Evolutionary conservation across 1,140 invertebrate genomes (phyloP).

Genomic region (Pseudomyrmex cubaensis): DNA sequence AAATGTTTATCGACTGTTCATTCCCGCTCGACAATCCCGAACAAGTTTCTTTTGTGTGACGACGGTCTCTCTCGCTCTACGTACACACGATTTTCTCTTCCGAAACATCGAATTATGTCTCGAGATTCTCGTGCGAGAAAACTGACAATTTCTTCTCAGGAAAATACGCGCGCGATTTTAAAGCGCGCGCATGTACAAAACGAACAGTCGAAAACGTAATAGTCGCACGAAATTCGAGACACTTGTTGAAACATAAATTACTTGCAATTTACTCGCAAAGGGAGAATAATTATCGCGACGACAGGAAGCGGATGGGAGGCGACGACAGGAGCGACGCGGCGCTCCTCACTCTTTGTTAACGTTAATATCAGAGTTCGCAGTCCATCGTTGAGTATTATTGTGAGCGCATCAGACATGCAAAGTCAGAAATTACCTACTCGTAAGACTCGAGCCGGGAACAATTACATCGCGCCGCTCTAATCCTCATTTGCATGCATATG

Average conservation of each 20-base stretch:
- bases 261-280: neutral
- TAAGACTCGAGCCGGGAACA: conserved; percentile 30
- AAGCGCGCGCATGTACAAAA: neutral
- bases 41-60: neutral
- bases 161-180: neutral
- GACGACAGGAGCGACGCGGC: too few species aligned
- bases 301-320: too few species aligned
- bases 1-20: conserved; percentile 27
- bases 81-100: too few species aligned
- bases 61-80: neutral
- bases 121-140: neutral
- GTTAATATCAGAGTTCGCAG: conserved; percentile 29
- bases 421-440: conserved; percentile 49
- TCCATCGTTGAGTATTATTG: conserved; percentile 47
- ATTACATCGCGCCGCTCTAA: conserved; percentile 53
- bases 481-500: conserved; percentile 79
- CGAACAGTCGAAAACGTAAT: neutral
- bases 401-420: conserved; percentile 44
- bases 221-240: neutral
- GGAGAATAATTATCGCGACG: conserved; percentile 20
- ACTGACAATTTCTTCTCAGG: too few species aligned
- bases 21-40: neutral
- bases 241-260: conserved; percentile 26
- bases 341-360: conserved; percentile 9
- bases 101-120: neutral